Base-by-base conservation (phyloP, 2,113 vertebrate genomes). In the Neotragus moschatus region DNA sequence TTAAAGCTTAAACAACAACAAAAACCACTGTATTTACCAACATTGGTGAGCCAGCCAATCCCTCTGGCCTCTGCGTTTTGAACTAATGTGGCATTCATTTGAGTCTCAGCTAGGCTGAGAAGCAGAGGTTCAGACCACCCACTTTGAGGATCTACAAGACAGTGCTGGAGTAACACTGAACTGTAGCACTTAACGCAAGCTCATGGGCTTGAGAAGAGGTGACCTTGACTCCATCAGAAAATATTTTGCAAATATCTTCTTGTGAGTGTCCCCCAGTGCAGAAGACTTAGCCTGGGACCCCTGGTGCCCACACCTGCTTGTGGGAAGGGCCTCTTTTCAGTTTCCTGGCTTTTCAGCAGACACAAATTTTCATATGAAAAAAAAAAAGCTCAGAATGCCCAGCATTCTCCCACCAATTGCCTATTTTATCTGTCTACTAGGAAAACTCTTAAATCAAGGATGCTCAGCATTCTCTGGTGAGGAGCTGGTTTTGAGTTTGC, bases 11-110 rank as follows among this genome's bases (percentile, higher is more conserved):
- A 79, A 21, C 30, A 16, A 33, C 66, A 39, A 25, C 23, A 75
- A 49, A 94, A 84, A 43, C 39, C 94, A 93, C 89, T 73, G 73
- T 95, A 43, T 94, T 95, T 95, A 84, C 80, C 91, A 86, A 36
- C 51, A 84, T 51, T 39, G 45, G 77, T 36, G 43, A 92, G 60
- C 36, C 61, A 56, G 80, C 39, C 94, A 56, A 16, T 55, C 49
- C 87, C 87, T 66, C 47, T 84, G 81, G 88, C 75, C 81, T 96
- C 84, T 94, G 77, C 28, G 23, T 85, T 95, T 90, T 90, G 60
- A 86, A 49, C 45, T 79, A 79, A 84, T 51, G 43, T 45, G 53
- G 60, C 63, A 11, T 95, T 97, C 36, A 63, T 45, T 61, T 70
- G 66, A 88, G 45, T 87, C 51, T 81, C 87, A 90, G 51, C 53